Evolutionary conservation across 2,888 invertebrate genomes (phyloP).

Genomic region (Eulithis prunata): DNA sequence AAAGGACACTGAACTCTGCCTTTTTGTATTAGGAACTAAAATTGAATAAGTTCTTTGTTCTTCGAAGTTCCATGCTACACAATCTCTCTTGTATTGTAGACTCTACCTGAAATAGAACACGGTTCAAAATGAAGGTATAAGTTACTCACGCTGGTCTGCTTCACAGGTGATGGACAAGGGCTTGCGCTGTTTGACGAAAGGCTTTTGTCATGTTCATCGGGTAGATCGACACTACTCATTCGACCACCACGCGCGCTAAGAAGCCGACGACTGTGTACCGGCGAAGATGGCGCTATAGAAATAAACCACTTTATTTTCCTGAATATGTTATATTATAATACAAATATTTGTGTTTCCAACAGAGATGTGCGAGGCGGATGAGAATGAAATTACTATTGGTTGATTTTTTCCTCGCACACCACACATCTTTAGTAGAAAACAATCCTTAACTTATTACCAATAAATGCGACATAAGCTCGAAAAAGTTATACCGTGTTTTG

Average conservation of each 20-base stretch:
- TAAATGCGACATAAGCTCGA: no score
- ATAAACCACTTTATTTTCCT: slow-evolving; percentile 18
- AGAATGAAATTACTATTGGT: no score
- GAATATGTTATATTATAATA: neutral
- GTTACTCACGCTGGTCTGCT: slow-evolving; percentile 76
- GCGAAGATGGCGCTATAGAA: slow-evolving; percentile 93
- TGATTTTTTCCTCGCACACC: no score
- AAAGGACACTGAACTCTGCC: slow-evolving; percentile 9
- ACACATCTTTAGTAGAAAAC: no score
- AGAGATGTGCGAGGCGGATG: no score
- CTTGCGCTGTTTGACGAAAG: slow-evolving; percentile 96
- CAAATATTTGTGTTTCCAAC: neutral
- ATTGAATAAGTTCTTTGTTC: slow-evolving; percentile 1
- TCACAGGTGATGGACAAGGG: slow-evolving; percentile 95
- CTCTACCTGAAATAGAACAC: neutral
- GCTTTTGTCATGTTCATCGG: slow-evolving; percentile 95
- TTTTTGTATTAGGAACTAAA: neutral
- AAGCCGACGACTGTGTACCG: slow-evolving; percentile 93
- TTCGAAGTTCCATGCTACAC: neutral
- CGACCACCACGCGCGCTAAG: slow-evolving; percentile 92
- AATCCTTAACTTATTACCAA: no score
- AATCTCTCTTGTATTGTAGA: neutral
- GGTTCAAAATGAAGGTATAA: neutral
- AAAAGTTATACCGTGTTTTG: no score
- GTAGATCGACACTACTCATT: slow-evolving; percentile 97